Evolutionary conservation across 2,113 vertebrate species (phyloP), one percentile per base, ranked within the genome.

Genomic region (Syngnathoides biaculeatus): DNA sequence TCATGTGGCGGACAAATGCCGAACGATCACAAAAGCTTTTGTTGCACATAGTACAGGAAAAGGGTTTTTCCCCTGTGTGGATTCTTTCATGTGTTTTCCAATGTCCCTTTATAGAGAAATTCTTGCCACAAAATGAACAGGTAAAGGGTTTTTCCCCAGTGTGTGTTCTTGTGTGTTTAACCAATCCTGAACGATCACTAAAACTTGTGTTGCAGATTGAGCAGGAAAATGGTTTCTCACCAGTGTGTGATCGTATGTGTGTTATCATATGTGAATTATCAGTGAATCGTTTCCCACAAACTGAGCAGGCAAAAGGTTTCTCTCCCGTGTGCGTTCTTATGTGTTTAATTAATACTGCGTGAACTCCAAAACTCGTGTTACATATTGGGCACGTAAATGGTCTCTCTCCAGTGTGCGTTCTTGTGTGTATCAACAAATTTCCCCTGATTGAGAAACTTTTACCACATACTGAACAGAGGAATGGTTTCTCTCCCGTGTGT

Each of bases 111-210:
- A 27, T 26, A 27, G 55, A 26, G 15, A 56, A 56, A 8, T 26
- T 14, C 12, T 56, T 56, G 4, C 26, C 55, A 56, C 55, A 56
- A 56, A 56, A 26, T 1, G 26, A 56, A 26, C 55, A 56, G 26
- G 26, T 27, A 56, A 56, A 56, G 17, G 55, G 55, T 56, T 56
- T 56, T 24, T 56, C 55, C 26, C 55, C 55, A 14, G 55, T 56
- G 55, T 56, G 55, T 6, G 55, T 56, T 13, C 27, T 56, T 14
- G 27, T 56, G 55, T 56, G 55, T 30, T 56, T 26, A 8, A 27
- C 55, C 26, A 56, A 27, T 11, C 55, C 55, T 27, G 55, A 56
- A 26, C 27, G 24, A 56, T 27, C 55, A 3, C 55, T 26, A 13
- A 27, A 56, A 15, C 24, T 56, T 27, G 55, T 56, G 24, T 24